phyloP scores from a whole-genome alignment of 2,797 vertebrate species.

The Micrastur ruficollis region DNA sequence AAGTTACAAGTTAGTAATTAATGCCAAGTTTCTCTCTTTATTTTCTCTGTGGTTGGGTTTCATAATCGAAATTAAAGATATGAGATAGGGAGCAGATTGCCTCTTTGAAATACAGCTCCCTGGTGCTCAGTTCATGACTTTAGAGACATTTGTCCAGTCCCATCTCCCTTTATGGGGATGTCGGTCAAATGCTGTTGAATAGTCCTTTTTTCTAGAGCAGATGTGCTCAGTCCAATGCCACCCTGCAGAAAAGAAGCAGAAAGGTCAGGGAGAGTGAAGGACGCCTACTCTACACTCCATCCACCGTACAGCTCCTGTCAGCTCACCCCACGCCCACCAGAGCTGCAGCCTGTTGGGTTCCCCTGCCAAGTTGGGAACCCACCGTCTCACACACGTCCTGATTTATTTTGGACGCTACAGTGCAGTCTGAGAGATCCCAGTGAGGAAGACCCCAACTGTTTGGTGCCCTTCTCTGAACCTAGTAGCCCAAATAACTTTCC shows the following conservation, averaged over 20 bases:
- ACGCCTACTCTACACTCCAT: not conserved
- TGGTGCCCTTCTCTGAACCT: not conserved
- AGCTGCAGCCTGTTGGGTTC: not conserved
- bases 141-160: not conserved
- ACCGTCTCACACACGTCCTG: not conserved
- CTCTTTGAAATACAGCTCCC: conserved; percentile 25
- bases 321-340: not conserved
- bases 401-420: not conserved
- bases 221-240: not conserved
- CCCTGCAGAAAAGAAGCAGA: not conserved
- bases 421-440: not conserved
- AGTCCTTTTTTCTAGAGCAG: not conserved
- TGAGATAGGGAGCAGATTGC: conserved; percentile 12
- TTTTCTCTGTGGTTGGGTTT: conserved; percentile 40
- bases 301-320: not conserved
- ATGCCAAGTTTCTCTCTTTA: conserved; percentile 40
- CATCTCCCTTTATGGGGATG: not conserved
- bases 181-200: not conserved
- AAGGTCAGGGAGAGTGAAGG: not conserved
- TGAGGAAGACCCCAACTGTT: not conserved
- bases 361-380: not conserved
- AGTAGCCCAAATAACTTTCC: not conserved
- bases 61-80: conserved; percentile 35
- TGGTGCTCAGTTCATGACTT: not conserved
- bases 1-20: conserved; percentile 47